Base-by-base conservation (phyloP, 37 sponge, comb jelly and placozoan genomes). In the Beroe forskalii region DNA sequence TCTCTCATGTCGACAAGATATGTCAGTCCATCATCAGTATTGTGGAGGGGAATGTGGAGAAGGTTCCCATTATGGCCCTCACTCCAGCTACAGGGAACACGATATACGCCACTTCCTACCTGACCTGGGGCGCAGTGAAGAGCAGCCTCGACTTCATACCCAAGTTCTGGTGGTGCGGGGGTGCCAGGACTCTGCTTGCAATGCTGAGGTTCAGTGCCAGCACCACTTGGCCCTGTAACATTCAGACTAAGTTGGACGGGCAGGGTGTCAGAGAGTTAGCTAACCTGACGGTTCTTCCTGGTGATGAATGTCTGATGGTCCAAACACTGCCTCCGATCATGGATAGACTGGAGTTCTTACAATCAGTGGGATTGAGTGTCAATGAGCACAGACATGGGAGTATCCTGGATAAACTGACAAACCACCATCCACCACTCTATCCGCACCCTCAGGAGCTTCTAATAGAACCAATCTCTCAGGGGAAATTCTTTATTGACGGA, bases 31-130 rank as follows among this genome's bases (percentile, higher is more conserved):
- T 80, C 28, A 80, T 22, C 55, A 44, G 27, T 23, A 44, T 80
- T 44, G 86, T 80, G 55, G 86, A 80, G 86, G 86, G 86, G 14
- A 41, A 44, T 25, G 30, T 44, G 37, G 40, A 80, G 86, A 80
- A 43, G 1, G 30, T 80, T 14, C 86, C 86, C 1, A 80, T 80
- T 22, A 80, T 80, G 86, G 86, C 28, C 28, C 40, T 80, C 42
- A 80, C n/a, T 44, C 86, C 86, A 14, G 86, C 25, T 30, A 44
- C 12, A 22, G 86, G 86, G n/a, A 80, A 80, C 44, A 80, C 86
- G 4, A 80, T 80, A 43, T 80, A 33, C 55, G 86, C 86, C 40
- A 8, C 35, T 17, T 80, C 86, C 4, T 80, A 80, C 55, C 27
- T 80, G 28, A 80, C 55, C 0, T 80, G 86, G 86, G 86, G 86